These are phyloP conservation scores for Chiloscyllium plagiosum DNA, from an alignment of 2,113 vertebrate species.

Conservation along the genomic window DNA sequence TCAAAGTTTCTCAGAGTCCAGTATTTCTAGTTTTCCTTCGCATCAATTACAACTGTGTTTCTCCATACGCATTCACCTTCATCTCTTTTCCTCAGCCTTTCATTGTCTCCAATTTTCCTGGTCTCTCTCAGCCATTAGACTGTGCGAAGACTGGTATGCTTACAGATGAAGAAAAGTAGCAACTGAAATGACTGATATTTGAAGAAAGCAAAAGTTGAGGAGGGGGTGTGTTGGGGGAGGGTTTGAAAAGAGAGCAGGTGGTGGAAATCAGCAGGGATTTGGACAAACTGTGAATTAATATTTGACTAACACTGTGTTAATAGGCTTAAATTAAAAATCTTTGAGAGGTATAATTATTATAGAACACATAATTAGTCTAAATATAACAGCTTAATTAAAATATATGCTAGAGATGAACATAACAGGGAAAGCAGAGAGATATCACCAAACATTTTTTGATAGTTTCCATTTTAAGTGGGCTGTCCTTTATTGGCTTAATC, in stretches of 20 bases:
- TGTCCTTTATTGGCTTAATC: not conserved
- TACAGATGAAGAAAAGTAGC: not conserved
- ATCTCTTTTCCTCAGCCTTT: not conserved
- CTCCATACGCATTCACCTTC: not conserved
- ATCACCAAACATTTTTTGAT: not conserved
- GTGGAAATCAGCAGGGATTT: not conserved
- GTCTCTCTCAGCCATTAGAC: not conserved
- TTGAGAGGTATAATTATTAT: not conserved
- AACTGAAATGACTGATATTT: not conserved
- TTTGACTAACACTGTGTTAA: not conserved
- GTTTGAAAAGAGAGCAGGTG: not conserved
- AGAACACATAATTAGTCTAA: conserved; percentile 3
- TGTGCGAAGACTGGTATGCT: not conserved
- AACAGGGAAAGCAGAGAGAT: not conserved
- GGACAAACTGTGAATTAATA: not conserved
- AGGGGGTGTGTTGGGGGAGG: too few relatives aligned
- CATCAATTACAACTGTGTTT: not conserved
- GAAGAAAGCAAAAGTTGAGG: not conserved
- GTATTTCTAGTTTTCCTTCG: not conserved
- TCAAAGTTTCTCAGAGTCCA: not conserved
- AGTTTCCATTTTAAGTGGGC: not conserved
- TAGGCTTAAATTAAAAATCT: not conserved
- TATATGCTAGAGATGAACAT: not conserved
- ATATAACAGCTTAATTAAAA: not conserved
- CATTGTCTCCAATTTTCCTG: not conserved